Conservation (phyloP, 1,140 invertebrate species). For the Philotrypesis tridentata region DNA sequence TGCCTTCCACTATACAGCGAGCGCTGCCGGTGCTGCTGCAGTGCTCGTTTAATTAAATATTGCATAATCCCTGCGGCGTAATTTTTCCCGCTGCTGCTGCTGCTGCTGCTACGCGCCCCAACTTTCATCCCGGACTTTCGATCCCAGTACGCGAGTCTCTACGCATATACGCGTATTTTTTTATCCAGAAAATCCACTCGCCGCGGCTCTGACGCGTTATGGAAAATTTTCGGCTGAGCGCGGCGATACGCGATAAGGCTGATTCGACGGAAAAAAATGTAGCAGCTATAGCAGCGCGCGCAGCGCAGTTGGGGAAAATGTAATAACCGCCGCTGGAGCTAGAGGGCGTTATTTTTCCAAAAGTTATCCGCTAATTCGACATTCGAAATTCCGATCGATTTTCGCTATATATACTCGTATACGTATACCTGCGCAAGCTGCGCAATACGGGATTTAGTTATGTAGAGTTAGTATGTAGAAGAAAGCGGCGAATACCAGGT, state of each 20-base stretch:
- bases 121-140: background rate
- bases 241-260: slow-evolving; percentile 1
- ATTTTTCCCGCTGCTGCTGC: background rate
- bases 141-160: too few relatives aligned
- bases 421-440: background rate
- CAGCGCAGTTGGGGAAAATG: too few relatives aligned
- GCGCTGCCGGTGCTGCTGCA: background rate
- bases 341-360: too few relatives aligned
- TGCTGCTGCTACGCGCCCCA: background rate
- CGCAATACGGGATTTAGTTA: background rate
- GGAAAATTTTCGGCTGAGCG: slow-evolving; percentile 26
- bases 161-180: too few relatives aligned
- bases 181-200: background rate
- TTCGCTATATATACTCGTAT: too few relatives aligned
- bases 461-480: background rate
- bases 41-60: background rate
- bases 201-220: too few relatives aligned
- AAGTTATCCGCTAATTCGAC: background rate
- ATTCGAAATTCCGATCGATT: background rate
- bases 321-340: too few relatives aligned
- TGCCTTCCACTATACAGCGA: background rate
- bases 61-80: background rate
- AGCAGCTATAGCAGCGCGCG: too few relatives aligned
- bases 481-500: slow-evolving; percentile 18
- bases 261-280: slow-evolving; percentile 1